phyloP scores from a whole-genome alignment of 2,888 invertebrate species.

The Hesperia comma region DNA sequence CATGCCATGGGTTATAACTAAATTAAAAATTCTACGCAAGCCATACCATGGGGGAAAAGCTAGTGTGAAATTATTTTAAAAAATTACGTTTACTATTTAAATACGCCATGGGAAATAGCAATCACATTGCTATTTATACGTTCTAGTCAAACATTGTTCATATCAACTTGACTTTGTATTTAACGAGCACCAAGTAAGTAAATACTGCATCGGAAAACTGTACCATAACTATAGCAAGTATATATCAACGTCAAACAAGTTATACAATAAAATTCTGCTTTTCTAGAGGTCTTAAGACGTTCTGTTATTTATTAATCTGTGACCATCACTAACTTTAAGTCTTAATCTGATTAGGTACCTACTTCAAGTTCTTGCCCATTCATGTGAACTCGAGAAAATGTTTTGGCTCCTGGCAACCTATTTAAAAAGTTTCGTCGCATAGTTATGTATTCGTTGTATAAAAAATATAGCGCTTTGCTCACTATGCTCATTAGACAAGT shows the following conservation, averaged over 20 bases:
- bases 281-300: too few species aligned
- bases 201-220: constrained; percentile 26
- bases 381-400: not conserved
- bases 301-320: too few species aligned
- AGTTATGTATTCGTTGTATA: not conserved
- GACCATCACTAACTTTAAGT: not conserved
- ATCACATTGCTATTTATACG: constrained; percentile 10
- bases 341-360: not conserved
- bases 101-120: not conserved
- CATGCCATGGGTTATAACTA: too few species aligned
- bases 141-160: constrained; percentile 22
- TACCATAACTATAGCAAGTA: constrained; percentile 21
- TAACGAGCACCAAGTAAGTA: constrained; percentile 24
- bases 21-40: too few species aligned
- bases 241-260: constrained; percentile 19
- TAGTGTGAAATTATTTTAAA: too few species aligned
- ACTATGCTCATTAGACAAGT: too few species aligned
- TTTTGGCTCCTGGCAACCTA: not conserved
- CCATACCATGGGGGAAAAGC: too few species aligned
- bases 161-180: constrained; percentile 22
- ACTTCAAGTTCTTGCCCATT: not conserved
- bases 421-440: constrained; percentile 8
- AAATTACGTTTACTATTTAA: not conserved
- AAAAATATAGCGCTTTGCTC: too few species aligned
- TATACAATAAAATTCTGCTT: too few species aligned